Evolutionary conservation across 2,797 vertebrate species (phyloP), one percentile per base, ranked within the genome.

Genomic region (Oceanodroma leucorhoa): DNA sequence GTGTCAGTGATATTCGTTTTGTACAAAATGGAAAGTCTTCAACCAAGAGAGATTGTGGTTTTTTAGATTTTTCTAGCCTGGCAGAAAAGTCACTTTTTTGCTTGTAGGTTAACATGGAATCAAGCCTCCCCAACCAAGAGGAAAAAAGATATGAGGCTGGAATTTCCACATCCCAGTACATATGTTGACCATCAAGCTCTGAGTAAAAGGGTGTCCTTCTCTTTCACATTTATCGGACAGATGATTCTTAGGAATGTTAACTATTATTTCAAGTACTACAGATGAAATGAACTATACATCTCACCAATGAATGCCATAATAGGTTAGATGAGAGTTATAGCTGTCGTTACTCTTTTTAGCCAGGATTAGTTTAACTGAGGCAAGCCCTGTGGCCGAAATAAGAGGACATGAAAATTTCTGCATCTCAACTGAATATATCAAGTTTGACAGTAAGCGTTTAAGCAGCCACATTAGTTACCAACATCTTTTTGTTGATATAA

Each of bases 21-120:
- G 18, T 66, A 46, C 16, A 54, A 81, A 73, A 90, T 3, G 3
- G 10, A 23, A 72, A 65, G 6, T 41, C 51, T 78, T 77, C 69
- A 69, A 69, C 14, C 10, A 58, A 89, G 32, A 87, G 3, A 73
- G 21, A 38, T 5, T 30, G n/a, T 41, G 10, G 17, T 79, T 8
- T 38, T 87, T 78, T 41, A 65, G 40, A 26, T 61, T 66, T 87
- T 73, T 94, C n/a, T 72, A 78, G 13, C 41, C 48, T 75, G 34
- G 8, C 32, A 66, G 32, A 66, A 84, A 87, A 50, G 14, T 43
- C 6, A 30, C 9, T 51, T 76, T 71, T 89, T 43, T 72, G 0
- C 20, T 86, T 78, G 48, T 66, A 50, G 8, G 6, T 5, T 67
- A 38, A 32, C 27, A 3, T 48, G 45, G 34, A 83, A 81, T 57